phyloP scores from a whole-genome alignment of 2,113 vertebrate species.

The Raja brachyura region DNA sequence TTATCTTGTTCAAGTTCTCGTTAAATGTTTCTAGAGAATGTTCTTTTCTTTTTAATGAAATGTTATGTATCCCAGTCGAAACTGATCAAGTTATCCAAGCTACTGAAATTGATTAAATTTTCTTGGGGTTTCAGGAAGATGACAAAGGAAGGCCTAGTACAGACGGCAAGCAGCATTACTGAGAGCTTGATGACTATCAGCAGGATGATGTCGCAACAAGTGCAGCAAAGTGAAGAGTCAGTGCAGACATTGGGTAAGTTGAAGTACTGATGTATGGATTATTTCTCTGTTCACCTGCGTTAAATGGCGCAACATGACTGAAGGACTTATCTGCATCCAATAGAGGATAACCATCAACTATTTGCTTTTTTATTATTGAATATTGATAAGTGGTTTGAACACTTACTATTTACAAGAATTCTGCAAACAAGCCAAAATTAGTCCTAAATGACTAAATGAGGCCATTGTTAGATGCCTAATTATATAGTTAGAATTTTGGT shows the following conservation, averaged over 20 bases:
- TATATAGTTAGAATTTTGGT: too few relatives aligned
- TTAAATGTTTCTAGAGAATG: not conserved
- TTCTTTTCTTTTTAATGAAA: not conserved
- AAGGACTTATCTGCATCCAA: not conserved
- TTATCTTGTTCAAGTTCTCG: not conserved
- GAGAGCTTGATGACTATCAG: slow-evolving; percentile 93
- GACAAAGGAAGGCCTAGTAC: slow-evolving; percentile 78
- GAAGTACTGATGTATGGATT: not conserved
- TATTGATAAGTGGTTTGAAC: too few relatives aligned
- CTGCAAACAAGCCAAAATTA: too few relatives aligned
- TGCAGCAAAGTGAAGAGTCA: slow-evolving; percentile 84
- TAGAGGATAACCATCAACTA: too few relatives aligned
- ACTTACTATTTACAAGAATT: too few relatives aligned
- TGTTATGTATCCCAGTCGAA: not conserved
- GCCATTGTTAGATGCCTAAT: too few relatives aligned
- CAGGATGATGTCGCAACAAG: slow-evolving; percentile 94
- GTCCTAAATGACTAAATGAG: too few relatives aligned
- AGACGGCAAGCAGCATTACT: slow-evolving; percentile 79
- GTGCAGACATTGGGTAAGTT: slow-evolving; percentile 72
- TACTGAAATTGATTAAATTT: not conserved
- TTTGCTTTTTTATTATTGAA: too few relatives aligned
- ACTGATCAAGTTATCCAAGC: not conserved
- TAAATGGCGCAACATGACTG: not conserved
- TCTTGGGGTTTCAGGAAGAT: slow-evolving; percentile 59
- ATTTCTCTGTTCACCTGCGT: not conserved